Percentiles rank a stretch among this genome's conserved stretches.
These are phyloP conservation scores for Euthynnus affinis DNA, from an alignment of 2,797 vertebrate species.

Conservation along the genomic window DNA sequence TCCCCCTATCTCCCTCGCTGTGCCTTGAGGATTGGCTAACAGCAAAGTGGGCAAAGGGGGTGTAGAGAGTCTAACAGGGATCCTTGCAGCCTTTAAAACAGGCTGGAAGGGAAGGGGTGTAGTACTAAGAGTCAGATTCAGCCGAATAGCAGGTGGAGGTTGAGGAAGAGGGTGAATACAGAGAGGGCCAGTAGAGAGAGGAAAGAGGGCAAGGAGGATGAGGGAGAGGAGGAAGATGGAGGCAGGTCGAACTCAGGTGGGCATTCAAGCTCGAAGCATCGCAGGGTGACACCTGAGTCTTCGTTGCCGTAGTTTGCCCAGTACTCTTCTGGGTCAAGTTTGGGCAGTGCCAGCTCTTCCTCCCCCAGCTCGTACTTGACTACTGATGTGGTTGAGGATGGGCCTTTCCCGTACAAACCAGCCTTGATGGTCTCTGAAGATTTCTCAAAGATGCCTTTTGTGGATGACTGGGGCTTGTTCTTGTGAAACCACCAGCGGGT, in stretches of 20 bases:
- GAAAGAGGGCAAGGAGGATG: slow-evolving; percentile 62
- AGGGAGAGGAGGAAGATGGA: slow-evolving; percentile 77
- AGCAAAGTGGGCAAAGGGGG: slow-evolving; percentile 80
- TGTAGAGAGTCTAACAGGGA: slow-evolving; percentile 73
- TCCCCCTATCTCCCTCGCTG: slow-evolving; percentile 80
- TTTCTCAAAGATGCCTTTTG: slow-evolving; percentile 87
- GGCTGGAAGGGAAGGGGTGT: slow-evolving; percentile 56
- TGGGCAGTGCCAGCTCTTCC: slow-evolving; percentile 90
- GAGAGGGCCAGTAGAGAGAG: slow-evolving; percentile 77
- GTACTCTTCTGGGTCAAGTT: slow-evolving; percentile 90
- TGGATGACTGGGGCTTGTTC: slow-evolving; percentile 86
- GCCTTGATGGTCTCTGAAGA: slow-evolving; percentile 86
- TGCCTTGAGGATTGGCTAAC: slow-evolving; percentile 68
- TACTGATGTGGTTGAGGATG: slow-evolving; percentile 85
- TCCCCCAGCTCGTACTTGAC: slow-evolving; percentile 92
- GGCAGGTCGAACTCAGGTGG: slow-evolving; percentile 84
- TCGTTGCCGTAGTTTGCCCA: slow-evolving; percentile 91
- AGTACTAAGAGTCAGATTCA: slow-evolving; percentile 76
- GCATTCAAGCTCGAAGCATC: slow-evolving; percentile 89
- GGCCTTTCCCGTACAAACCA: slow-evolving; percentile 83
- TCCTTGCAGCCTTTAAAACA: slow-evolving; percentile 83
- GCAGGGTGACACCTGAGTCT: slow-evolving; percentile 87
- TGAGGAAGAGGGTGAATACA: slow-evolving; percentile 67
- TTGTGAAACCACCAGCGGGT: slow-evolving; percentile 89
- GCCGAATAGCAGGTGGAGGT: slow-evolving; percentile 81